These are phyloP conservation scores for Actias luna DNA, from an alignment of 2,888 invertebrate genomes.

Conservation along the genomic window DNA sequence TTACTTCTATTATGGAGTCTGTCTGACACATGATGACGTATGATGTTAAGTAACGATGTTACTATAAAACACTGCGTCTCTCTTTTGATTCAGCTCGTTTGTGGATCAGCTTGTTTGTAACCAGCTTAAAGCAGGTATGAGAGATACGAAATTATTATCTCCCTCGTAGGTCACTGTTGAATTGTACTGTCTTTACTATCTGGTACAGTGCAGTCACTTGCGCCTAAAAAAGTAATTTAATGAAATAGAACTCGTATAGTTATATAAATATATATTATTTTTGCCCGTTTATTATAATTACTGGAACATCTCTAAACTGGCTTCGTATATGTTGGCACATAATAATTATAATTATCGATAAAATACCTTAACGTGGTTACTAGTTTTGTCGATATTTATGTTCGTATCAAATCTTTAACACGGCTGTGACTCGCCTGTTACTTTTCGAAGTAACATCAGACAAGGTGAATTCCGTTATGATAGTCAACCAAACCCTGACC, in stretches of 20 bases:
- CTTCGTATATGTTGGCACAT: conserved; percentile 1
- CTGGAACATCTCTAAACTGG: background rate
- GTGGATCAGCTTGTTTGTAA: no score
- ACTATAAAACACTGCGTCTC: no score
- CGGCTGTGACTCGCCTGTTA: background rate
- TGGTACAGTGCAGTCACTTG: no score
- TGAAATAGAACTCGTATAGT: background rate
- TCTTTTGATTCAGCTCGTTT: no score
- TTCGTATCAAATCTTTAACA: background rate
- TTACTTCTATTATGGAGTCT: no score
- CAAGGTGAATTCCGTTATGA: background rate
- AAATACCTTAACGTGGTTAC: background rate
- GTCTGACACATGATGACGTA: no score
- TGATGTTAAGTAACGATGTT: no score
- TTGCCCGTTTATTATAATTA: background rate
- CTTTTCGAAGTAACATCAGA: background rate
- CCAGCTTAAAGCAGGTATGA: no score
- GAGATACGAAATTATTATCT: no score
- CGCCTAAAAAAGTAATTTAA: background rate
- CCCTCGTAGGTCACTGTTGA: no score
- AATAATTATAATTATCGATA: background rate
- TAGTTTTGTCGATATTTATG: background rate
- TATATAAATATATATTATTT: background rate
- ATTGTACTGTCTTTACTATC: no score
- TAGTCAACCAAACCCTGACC: background rate